These are phyloP conservation scores for Seira sanloemensis DNA, from an alignment of 2,888 invertebrate species.

Conservation along the genomic window DNA sequence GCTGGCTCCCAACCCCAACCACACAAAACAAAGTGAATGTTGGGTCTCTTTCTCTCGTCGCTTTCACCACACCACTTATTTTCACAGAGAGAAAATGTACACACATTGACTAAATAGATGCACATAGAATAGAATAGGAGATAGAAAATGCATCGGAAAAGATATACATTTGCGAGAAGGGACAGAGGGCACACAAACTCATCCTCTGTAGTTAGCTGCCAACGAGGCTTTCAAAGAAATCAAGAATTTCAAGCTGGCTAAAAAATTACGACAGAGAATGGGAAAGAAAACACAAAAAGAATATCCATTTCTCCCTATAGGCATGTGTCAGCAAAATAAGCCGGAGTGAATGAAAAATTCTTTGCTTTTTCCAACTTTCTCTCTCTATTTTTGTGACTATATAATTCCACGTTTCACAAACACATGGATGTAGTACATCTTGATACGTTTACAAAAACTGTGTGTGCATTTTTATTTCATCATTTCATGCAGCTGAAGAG, in stretches of 20 bases:
- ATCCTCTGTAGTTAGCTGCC: conserved; percentile 49
- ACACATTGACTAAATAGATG: conserved; percentile 16
- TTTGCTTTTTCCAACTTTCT: not conserved
- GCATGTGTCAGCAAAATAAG: conserved; percentile 52
- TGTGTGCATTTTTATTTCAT: conserved; percentile 10
- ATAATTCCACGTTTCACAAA: conserved; percentile 4
- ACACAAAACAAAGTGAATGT: not conserved
- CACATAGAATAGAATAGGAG: no score
- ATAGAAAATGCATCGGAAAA: not conserved
- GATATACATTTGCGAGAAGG: no score
- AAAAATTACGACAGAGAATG: conserved; percentile 31
- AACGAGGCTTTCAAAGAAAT: conserved; percentile 61
- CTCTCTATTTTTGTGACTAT: not conserved
- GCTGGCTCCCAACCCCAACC: not conserved
- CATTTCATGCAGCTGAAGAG: conserved; percentile 1
- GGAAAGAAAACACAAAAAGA: conserved; percentile 23
- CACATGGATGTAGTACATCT: conserved; percentile 7
- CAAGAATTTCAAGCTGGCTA: conserved; percentile 62
- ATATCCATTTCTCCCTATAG: conserved; percentile 30
- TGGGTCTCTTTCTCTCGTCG: not conserved
- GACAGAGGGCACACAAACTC: no score
- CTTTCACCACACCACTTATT: conserved; percentile 1
- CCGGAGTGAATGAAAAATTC: conserved; percentile 43
- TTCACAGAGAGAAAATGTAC: conserved; percentile 18
- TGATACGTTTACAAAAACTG: not conserved